Evolutionary conservation across 2,113 vertebrate genomes (phyloP), one percentile per base, ranked within the genome.

Genomic region (Myodes glareolus): DNA sequence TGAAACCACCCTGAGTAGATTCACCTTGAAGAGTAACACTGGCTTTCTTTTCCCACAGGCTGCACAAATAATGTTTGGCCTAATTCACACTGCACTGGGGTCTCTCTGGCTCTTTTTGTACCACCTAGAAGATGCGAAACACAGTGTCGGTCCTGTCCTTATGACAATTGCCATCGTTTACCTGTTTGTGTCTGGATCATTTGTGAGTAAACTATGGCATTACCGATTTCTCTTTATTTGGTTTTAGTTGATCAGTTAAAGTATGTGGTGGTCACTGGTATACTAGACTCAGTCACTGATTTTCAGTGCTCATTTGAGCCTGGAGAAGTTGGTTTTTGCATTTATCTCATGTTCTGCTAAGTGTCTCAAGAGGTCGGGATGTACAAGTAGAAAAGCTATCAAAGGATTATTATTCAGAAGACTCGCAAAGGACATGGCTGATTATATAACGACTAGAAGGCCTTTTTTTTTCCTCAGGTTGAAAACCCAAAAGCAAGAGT

Each of bases 171-270:
- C 31, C 36, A 9, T 88, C 25, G 0, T 0, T 55, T 95, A 97
- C 33, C 16, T 52, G 31, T 21, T 65, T 45, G 4, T 11, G 0
- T 85, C 97, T 25, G 3, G 36, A 23, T 0, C 13, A 27, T 72
- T 95, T 88, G 96, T 97, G 93, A 97, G 97, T 97, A 95, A 92
- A 94, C 63, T 10, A 0, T 72, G 25, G 6, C 89, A 42, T 84
- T 94, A 23, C 11, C 88, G 23, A 90, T 91, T 88, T 94, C 17
- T 73, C n/a, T 68, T 58, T 68, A 33, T 81, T 80, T 90, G 14
- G 39, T 88, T 19, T 72, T 82, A 39, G 42, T 21, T 31, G 82
- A 91, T 76, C 25, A 47, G 85, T 33, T 36, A 2, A 50, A 50
- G 33, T 73, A 73, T 29, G 88, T 7, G 23, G n/a, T 70, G 36